Conservation (phyloP, 92 coral and sea anemone species). For the Zoanthus sociatus region DNA sequence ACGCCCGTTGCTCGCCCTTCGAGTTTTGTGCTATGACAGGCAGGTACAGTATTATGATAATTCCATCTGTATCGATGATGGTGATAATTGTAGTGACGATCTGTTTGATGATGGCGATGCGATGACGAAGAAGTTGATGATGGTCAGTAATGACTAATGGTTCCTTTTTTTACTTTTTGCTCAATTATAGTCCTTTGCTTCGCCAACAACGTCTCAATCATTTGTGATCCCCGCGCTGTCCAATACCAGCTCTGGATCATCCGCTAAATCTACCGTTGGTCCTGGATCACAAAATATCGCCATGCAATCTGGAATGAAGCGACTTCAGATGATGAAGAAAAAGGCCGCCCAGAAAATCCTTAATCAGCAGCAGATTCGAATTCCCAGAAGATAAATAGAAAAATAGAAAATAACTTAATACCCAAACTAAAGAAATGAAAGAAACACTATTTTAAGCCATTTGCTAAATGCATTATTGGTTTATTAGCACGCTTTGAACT, state of each 20-base stretch:
- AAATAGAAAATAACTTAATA: no score
- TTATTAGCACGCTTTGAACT: no score
- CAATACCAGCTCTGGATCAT: constrained; percentile 48
- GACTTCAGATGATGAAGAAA: constrained; percentile 97
- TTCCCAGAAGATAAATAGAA: constrained; percentile 74
- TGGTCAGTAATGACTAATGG: background rate
- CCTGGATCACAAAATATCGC: constrained; percentile 82
- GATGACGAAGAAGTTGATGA: background rate
- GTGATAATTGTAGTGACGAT: background rate
- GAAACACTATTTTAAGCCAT: background rate
- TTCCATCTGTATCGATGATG: background rate
- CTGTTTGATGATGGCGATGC: background rate
- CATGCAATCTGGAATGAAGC: constrained; percentile 92
- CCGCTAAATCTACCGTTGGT: constrained; percentile 56
- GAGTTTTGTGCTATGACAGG: no score
- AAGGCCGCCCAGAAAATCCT: constrained; percentile 93
- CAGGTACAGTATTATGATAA: no score
- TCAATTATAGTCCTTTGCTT: constrained; percentile 69
- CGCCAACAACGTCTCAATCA: constrained; percentile 85
- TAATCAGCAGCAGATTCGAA: constrained; percentile 88
- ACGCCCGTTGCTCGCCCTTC: no score
- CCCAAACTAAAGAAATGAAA: background rate
- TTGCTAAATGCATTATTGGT: no score
- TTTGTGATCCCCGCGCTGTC: constrained; percentile 93
- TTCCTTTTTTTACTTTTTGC: background rate